Percentiles rank a stretch among this genome's conserved stretches.
These are phyloP conservation scores for Hermaeophaga mercurialis DNA, from an alignment of 2,888 invertebrate genomes.

Conservation along the genomic window DNA sequence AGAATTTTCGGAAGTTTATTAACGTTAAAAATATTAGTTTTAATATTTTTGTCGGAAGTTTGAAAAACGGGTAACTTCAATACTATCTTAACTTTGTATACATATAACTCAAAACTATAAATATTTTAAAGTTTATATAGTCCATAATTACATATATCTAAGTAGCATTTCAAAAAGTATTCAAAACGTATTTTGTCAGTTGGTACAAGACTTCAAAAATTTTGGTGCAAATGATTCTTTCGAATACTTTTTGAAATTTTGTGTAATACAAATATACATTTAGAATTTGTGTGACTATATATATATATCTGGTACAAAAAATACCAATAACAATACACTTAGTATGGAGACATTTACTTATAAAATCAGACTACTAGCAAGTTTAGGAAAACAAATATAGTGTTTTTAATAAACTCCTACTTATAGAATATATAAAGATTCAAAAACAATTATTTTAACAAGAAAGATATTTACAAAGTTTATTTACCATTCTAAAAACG, in stretches of 20 bases:
- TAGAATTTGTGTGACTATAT: conserved; percentile 18
- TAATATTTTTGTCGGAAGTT: not conserved
- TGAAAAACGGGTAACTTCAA: conserved; percentile 10
- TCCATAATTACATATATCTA: not conserved
- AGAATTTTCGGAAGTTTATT: too few species aligned
- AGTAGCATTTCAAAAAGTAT: conserved; percentile 11
- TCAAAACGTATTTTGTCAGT: not conserved
- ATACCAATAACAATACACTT: conserved; percentile 21
- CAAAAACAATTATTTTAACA: conserved; percentile 18
- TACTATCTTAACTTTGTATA: conserved; percentile 1
- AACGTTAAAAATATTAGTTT: too few species aligned
- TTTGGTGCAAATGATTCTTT: conserved; percentile 3
- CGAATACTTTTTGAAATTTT: conserved; percentile 11
- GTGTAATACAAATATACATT: conserved; percentile 14
- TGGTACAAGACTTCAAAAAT: conserved; percentile 3
- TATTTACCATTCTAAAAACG: not conserved
- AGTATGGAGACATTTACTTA: not conserved
- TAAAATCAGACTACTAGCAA: conserved; percentile 5
- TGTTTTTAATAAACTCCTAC: conserved; percentile 29
- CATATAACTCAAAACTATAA: conserved; percentile 6
- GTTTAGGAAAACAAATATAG: conserved; percentile 25
- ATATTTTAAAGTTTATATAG: not conserved
- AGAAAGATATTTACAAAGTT: conserved; percentile 10
- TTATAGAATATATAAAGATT: conserved; percentile 22
- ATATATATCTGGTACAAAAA: not conserved